A percentile compares a stretch with the other conserved stretches of the same genome.
phyloP scores from a whole-genome alignment of 1,140 invertebrate species.

The Ptiloglossa arizonensis region DNA sequence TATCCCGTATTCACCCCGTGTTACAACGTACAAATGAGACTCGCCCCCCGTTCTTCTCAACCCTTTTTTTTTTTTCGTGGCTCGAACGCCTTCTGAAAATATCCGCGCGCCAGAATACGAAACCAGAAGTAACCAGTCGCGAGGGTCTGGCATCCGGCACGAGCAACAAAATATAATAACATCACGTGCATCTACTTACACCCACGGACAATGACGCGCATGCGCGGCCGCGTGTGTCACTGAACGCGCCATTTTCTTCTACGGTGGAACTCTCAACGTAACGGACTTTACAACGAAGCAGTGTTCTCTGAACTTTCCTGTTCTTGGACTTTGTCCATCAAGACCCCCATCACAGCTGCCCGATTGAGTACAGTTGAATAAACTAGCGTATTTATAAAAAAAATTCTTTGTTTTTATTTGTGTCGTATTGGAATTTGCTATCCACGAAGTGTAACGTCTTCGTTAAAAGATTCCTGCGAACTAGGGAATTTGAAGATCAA shows the following conservation, averaged over 20 bases:
- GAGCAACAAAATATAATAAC: conserved; percentile 43
- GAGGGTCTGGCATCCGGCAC: conserved; percentile 39
- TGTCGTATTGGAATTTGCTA: too few species aligned
- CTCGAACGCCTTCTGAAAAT: conserved; percentile 27
- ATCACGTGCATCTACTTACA: conserved; percentile 25
- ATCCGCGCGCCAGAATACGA: conserved; percentile 29
- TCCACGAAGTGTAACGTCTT: too few species aligned
- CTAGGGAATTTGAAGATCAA: too few species aligned
- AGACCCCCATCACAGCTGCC: too few species aligned
- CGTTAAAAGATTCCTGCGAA: too few species aligned
- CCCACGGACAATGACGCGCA: not conserved
- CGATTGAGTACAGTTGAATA: too few species aligned
- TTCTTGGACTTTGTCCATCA: too few species aligned
- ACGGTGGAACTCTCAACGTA: too few species aligned
- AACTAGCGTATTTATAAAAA: too few species aligned
- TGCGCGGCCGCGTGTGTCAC: not conserved
- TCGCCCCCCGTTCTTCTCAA: conserved; percentile 32
- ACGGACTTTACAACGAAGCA: too few species aligned
- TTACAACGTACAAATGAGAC: conserved; percentile 36
- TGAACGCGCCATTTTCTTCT: conserved; percentile 1
- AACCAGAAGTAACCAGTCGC: conserved; percentile 46
- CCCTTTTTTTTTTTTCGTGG: conserved; percentile 24
- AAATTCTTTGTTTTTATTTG: too few species aligned
- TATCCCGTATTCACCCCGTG: not conserved
- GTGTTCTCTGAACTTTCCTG: too few species aligned